Conservation (phyloP, 2,888 invertebrate genomes). For the Tenthredo mesomela region DNA sequence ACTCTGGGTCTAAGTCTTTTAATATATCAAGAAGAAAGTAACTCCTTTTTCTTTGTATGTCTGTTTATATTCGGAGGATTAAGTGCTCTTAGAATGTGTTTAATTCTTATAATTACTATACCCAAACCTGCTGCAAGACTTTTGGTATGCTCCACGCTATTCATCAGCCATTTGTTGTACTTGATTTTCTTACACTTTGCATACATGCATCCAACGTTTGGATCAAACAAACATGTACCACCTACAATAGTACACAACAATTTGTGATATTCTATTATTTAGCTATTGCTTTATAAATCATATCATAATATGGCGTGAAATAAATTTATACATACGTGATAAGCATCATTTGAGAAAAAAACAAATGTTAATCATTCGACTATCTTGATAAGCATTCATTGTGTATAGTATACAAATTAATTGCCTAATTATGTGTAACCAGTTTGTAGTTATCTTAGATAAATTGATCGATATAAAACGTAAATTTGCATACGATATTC, state of each 20-base stretch:
- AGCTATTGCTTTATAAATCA: neutral
- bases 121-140: slow-evolving; percentile 78
- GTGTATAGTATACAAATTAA: neutral
- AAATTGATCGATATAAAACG: slow-evolving; percentile 18
- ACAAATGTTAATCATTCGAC: neutral
- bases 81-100: slow-evolving; percentile 77
- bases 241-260: slow-evolving; percentile 33
- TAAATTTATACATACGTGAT: neutral
- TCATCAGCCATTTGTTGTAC: slow-evolving; percentile 78
- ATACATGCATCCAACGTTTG: slow-evolving; percentile 78
- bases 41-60: slow-evolving; percentile 77
- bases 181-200: slow-evolving; percentile 79
- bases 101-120: slow-evolving; percentile 78
- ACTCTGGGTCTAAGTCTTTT: slow-evolving; percentile 76
- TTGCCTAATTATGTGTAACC: neutral
- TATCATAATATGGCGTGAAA: neutral
- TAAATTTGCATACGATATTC: slow-evolving; percentile 1
- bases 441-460: neutral
- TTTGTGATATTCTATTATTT: slow-evolving; percentile 17
- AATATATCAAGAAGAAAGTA: slow-evolving; percentile 76
- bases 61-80: slow-evolving; percentile 78
- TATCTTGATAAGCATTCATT: neutral
- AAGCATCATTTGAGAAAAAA: neutral
- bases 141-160: slow-evolving; percentile 78
- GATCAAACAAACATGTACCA: slow-evolving; percentile 11